These are phyloP conservation scores for Ommatoiulus sabulosus DNA, from an alignment of 2,888 invertebrate genomes.

Conservation along the genomic window DNA sequence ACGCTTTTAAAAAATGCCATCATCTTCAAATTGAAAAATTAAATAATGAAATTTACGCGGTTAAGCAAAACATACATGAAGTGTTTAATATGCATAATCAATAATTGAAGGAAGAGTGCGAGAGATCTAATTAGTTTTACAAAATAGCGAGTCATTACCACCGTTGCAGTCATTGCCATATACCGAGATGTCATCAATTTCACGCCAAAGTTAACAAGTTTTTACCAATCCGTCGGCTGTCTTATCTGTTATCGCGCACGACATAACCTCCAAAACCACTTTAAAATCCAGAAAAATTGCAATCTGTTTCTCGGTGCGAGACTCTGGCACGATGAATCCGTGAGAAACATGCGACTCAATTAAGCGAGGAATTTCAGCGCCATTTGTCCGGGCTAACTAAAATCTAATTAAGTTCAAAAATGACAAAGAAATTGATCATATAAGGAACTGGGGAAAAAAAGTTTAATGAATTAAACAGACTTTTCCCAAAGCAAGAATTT, in stretches of 20 bases:
- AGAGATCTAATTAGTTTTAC: too few relatives aligned
- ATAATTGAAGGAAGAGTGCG: too few relatives aligned
- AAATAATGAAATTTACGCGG: too few relatives aligned
- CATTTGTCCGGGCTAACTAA: background rate
- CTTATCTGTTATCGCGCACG: background rate
- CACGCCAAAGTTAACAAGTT: background rate
- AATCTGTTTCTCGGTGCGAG: background rate
- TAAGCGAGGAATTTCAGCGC: background rate
- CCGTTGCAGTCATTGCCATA: too few relatives aligned
- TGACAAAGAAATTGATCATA: slow-evolving; percentile 31
- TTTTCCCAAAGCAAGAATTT: slow-evolving; percentile 37
- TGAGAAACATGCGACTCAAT: slow-evolving; percentile 44
- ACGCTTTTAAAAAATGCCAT: too few relatives aligned
- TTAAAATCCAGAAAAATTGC: slow-evolving; percentile 27
- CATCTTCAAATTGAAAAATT: too few relatives aligned
- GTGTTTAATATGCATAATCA: too few relatives aligned
- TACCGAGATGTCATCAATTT: background rate
- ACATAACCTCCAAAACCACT: slow-evolving; percentile 41
- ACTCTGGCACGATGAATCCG: background rate
- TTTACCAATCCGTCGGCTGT: background rate
- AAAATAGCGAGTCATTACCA: too few relatives aligned
- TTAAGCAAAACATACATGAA: too few relatives aligned
- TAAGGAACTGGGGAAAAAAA: background rate
- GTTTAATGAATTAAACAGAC: slow-evolving; percentile 32
- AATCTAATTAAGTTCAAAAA: slow-evolving; percentile 5